Evolutionary conservation across 1,140 invertebrate genomes (phyloP).

Genomic region (Protaetia brevitarsis): DNA sequence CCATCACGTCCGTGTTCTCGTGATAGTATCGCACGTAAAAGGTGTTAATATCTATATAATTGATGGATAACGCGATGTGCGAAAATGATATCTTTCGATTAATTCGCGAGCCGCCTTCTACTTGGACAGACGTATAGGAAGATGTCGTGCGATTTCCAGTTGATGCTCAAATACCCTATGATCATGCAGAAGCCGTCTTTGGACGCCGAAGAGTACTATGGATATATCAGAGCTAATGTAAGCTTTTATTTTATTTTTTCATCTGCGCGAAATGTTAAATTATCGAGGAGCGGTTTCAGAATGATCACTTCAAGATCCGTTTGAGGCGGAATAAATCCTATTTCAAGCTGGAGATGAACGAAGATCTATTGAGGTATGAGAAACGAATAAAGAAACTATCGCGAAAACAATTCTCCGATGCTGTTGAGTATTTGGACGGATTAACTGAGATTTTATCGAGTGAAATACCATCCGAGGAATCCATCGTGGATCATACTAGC

Average conservation of each 20-base stretch:
- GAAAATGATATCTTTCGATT: neutral
- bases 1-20: too few species aligned
- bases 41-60: too few species aligned
- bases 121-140: neutral
- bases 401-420: neutral
- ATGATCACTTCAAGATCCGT: constrained; percentile 17
- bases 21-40: too few species aligned
- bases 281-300: constrained; percentile 3
- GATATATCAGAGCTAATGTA: constrained; percentile 17
- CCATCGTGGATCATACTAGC: constrained; percentile 23
- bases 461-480: neutral
- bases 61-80: neutral
- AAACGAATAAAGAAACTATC: neutral
- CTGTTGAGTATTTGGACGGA: constrained; percentile 5
- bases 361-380: neutral
- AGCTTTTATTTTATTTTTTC: neutral
- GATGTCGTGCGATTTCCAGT: neutral
- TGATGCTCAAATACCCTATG: constrained; percentile 10
- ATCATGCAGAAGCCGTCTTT: neutral
- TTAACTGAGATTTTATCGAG: constrained; percentile 4
- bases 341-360: neutral
- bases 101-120: neutral
- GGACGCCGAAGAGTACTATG: neutral
- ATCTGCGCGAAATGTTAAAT: neutral
- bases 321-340: neutral